A percentile compares a stretch with the other conserved stretches of the same genome.
Conservation (phyloP, 2,113 vertebrate species). For the Chlamydotis undulata region DNA sequence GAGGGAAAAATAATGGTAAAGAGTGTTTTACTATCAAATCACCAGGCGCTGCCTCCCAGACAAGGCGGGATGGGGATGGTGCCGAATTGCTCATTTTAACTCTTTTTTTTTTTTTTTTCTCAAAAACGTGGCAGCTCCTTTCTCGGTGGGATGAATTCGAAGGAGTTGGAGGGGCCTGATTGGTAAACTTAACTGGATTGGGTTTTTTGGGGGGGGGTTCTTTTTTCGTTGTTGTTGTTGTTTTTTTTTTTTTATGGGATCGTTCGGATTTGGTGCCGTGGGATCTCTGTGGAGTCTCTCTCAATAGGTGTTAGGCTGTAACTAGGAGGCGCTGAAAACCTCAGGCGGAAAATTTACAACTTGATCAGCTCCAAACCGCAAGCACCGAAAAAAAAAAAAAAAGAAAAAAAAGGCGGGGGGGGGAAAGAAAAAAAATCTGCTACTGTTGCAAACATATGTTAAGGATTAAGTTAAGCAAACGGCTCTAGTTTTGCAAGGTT, state of each 20-base stretch:
- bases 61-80: background rate
- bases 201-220: too few species aligned
- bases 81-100: background rate
- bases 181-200: slow-evolving; percentile 10
- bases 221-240: background rate
- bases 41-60: background rate
- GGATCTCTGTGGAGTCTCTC: slow-evolving; percentile 37
- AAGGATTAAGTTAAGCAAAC: slow-evolving; percentile 76
- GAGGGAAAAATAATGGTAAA: background rate
- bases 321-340: slow-evolving; percentile 78
- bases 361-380: slow-evolving; percentile 61
- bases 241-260: background rate
- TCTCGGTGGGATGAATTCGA: background rate
- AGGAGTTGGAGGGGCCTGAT: background rate
- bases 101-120: background rate
- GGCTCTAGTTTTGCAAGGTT: slow-evolving; percentile 49
- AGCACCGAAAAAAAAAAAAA: background rate
- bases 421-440: slow-evolving; percentile 25
- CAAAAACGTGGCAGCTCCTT: background rate
- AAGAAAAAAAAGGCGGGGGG: background rate
- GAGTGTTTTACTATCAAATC: background rate
- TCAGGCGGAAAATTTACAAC: slow-evolving; percentile 75
- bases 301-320: slow-evolving; percentile 72
- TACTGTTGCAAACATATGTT: slow-evolving; percentile 74
- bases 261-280: background rate